Evolutionary conservation across 2,113 vertebrate species (phyloP), one percentile per base, ranked within the genome.

Genomic region (Formicarius rufipectus): DNA sequence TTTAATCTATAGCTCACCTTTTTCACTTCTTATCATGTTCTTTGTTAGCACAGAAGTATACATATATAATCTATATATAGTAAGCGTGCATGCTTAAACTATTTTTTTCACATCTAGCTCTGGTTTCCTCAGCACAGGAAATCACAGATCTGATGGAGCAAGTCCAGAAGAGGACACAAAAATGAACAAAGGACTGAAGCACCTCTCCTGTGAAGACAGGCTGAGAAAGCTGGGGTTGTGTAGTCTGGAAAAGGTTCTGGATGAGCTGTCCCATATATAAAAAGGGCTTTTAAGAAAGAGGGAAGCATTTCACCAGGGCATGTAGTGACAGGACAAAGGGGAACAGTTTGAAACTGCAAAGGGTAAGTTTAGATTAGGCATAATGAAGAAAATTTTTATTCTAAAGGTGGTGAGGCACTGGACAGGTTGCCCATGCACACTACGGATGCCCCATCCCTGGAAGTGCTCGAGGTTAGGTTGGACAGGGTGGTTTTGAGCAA

Each of bases 91-190:
- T 24, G 40, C 25, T 22, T 23, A 47, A 62, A 47, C 0, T 33
- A 12, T 2, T 35, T 53, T 44, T 44, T 74, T 92, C 37, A 14
- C 53, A n/a, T 45, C 22, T 7, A 81, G 7, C 30, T 37, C 73
- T 53, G 12, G 4, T 30, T 28, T 68, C 9, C 30, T 14, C 23
- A 85, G n/a, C 31, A 88, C 11, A 74, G 6, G 30, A 58, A 20
- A 44, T 23, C 35, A 63, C 0, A 31, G 10, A 67, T 4, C 24
- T 58, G 21, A 1, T 63, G 6, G 18, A 76, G 18, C 0, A 0
- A 49, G 21, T 66, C 64, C 37, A 59, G 42, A 52, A 17, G n/a
- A 40, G 19, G 24, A 12, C 24, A 80, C 6, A 9, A 49, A 84
- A 12, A 23, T 3, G 2, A 30, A 0, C 9, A 11, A 11, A 39